These are phyloP conservation scores for Campylomormyrus tamandua DNA, from an alignment of 2,113 vertebrate genomes.

Conservation along the genomic window DNA sequence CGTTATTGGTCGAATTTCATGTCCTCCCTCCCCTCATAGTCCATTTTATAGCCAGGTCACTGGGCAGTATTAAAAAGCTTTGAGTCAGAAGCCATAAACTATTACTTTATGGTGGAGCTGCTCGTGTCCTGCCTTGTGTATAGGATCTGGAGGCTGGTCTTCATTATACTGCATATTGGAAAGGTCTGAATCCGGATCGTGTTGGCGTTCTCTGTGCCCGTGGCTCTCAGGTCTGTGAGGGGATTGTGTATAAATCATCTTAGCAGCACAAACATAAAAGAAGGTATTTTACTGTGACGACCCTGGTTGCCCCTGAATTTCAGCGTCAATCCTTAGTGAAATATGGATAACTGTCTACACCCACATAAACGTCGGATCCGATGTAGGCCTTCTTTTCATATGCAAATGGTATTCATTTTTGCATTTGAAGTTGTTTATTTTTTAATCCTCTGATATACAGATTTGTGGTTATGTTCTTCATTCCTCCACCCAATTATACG, in stretches of 20 bases:
- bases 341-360: conserved; percentile 4
- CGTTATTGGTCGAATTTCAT: conserved; percentile 43
- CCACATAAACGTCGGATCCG: not conserved
- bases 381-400: not conserved
- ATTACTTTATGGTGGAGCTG: conserved; percentile 34
- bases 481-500: not conserved
- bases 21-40: conserved; percentile 20
- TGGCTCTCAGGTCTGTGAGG: not conserved
- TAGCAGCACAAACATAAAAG: conserved; percentile 16
- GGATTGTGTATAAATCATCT: not conserved
- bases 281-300: conserved; percentile 33
- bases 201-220: not conserved
- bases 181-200: conserved; percentile 11
- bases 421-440: not conserved
- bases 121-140: conserved; percentile 18
- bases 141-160: conserved; percentile 19
- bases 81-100: conserved; percentile 39
- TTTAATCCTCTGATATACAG: not conserved
- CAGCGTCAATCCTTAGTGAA: conserved; percentile 24
- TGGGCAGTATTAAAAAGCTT: conserved; percentile 36
- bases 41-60: conserved; percentile 39
- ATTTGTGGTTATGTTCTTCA: not conserved
- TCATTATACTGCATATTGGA: conserved; percentile 18
- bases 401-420: not conserved
- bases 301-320: conserved; percentile 30